phyloP scores from a whole-genome alignment of 2,888 invertebrate genomes.

The Diloba caeruleocephala region DNA sequence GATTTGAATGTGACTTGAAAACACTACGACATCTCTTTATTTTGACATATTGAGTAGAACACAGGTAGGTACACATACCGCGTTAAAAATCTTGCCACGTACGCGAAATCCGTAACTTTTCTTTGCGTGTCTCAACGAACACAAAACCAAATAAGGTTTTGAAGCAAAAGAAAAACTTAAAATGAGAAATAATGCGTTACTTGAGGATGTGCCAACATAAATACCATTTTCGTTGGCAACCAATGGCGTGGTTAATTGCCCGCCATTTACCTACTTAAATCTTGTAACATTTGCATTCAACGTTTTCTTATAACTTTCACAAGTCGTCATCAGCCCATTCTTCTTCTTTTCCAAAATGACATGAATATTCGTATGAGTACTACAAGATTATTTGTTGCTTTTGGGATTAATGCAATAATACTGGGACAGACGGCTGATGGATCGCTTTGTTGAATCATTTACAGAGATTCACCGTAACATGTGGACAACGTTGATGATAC shows the following conservation, averaged over 20 bases:
- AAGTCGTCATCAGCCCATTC: slow-evolving; percentile 12
- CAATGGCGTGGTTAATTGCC: slow-evolving; percentile 45
- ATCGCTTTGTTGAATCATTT: too few relatives aligned
- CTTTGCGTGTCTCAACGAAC: slow-evolving; percentile 7
- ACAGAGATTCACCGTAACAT: slow-evolving; percentile 26
- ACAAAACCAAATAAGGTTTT: slow-evolving; percentile 12
- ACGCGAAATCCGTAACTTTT: not conserved
- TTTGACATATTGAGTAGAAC: too few relatives aligned
- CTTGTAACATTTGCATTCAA: slow-evolving; percentile 50
- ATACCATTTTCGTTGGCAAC: slow-evolving; percentile 31
- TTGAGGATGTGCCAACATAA: slow-evolving; percentile 34
- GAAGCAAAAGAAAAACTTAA: slow-evolving; percentile 26
- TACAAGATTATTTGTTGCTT: too few relatives aligned
- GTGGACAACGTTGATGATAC: slow-evolving; percentile 57
- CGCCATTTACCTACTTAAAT: slow-evolving; percentile 51
- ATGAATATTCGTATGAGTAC: slow-evolving; percentile 4
- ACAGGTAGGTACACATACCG: too few relatives aligned
- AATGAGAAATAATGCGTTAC: slow-evolving; percentile 19
- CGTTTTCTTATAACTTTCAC: slow-evolving; percentile 48
- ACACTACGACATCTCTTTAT: slow-evolving; percentile 21
- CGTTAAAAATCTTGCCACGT: slow-evolving; percentile 1
- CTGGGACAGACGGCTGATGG: too few relatives aligned
- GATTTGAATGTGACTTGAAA: slow-evolving; percentile 22
- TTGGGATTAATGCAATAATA: not conserved
- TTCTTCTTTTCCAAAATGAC: slow-evolving; percentile 21